A percentile compares a stretch with the other conserved stretches of the same genome.
Conservation (phyloP, 2,888 invertebrate species). For the Chymomyza fuscimana region DNA sequence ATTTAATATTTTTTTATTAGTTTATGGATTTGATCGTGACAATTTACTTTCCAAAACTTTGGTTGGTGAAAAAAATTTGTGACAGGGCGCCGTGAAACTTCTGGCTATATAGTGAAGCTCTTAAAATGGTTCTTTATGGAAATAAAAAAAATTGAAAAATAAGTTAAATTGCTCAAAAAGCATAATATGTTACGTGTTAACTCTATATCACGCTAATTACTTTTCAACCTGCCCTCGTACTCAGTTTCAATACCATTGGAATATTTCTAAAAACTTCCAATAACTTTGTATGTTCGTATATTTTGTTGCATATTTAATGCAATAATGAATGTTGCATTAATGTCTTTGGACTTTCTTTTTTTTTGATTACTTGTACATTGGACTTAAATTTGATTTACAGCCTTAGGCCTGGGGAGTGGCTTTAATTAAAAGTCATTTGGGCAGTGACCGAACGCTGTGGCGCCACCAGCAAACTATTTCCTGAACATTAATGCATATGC, state of each 20-base stretch:
- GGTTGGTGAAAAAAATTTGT: too few species aligned
- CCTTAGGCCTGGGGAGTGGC: background rate
- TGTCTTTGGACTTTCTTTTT: background rate
- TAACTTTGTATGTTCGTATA: constrained; percentile 59
- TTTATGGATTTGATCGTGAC: too few species aligned
- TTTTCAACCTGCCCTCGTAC: background rate
- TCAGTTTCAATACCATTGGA: background rate
- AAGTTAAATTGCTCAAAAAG: too few species aligned
- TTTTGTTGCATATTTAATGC: constrained; percentile 39
- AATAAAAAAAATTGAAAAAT: too few species aligned
- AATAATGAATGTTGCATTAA: constrained; percentile 27
- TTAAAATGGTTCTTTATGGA: too few species aligned
- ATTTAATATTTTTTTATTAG: too few species aligned
- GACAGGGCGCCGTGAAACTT: too few species aligned
- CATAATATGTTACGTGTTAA: too few species aligned
- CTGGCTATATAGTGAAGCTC: too few species aligned
- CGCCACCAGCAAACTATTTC: background rate
- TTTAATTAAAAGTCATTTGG: constrained; percentile 7
- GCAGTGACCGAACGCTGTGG: background rate
- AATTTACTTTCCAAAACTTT: too few species aligned
- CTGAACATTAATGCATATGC: background rate
- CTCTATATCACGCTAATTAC: too few species aligned
- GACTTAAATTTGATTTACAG: background rate
- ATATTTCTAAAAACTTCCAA: constrained; percentile 70
- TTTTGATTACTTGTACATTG: background rate